phyloP scores from a whole-genome alignment of 2,797 vertebrate species.

The Fringilla coelebs region DNA sequence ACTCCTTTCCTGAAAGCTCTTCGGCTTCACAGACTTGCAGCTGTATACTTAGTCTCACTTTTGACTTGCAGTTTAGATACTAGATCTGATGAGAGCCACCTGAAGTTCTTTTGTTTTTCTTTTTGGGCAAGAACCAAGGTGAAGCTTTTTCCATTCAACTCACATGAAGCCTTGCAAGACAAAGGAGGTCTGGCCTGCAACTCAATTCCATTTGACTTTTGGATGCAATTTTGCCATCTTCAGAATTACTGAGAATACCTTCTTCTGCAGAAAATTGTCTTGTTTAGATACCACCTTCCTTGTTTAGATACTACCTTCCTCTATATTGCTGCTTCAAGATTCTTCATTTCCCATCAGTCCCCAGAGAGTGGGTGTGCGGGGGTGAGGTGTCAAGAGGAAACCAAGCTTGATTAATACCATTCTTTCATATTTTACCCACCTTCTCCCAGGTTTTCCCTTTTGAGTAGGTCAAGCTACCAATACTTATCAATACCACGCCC shows the following conservation, averaged over 20 bases:
- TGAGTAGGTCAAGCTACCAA: not conserved
- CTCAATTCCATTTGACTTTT: not conserved
- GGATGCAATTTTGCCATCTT: not conserved
- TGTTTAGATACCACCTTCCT: not conserved
- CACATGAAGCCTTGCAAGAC: not conserved
- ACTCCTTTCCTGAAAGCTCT: not conserved
- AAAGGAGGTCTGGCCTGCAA: not conserved
- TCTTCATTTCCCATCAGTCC: not conserved
- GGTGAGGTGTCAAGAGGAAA: not conserved
- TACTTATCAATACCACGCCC: not conserved
- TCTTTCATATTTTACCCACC: not conserved
- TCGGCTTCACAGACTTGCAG: not conserved
- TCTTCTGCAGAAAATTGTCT: not conserved
- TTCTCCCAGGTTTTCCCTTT: not conserved
- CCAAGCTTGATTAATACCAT: not conserved
- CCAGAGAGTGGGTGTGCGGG: rapidly evolving
- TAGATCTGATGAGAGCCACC: not conserved
- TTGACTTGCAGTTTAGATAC: not conserved
- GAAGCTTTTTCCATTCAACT: not conserved
- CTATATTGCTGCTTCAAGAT: not conserved
- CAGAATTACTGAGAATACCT: not conserved
- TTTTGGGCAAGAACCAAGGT: not conserved
- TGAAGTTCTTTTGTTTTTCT: not conserved
- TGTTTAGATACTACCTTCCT: not conserved
- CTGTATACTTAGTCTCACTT: not conserved